phyloP scores from a whole-genome alignment of 2,797 vertebrate genomes.

The Lates japonicus region DNA sequence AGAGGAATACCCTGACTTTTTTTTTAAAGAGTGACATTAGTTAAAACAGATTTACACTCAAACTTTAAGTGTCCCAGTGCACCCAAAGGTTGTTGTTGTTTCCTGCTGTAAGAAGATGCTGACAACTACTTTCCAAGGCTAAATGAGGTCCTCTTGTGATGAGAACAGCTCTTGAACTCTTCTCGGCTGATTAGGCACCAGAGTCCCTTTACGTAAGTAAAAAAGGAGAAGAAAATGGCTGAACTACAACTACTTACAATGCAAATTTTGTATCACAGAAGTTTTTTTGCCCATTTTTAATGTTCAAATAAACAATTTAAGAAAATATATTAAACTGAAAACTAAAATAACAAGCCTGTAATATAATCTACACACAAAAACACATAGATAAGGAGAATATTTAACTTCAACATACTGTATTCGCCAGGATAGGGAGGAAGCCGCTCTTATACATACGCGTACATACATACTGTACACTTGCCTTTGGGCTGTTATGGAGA shows the following conservation, averaged over 20 bases:
- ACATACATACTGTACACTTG: slow-evolving; percentile 29
- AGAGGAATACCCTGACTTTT: background rate
- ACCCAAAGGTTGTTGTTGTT: background rate
- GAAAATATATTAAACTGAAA: background rate
- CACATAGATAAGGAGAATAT: background rate
- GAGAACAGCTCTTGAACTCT: background rate
- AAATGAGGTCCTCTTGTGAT: slow-evolving; percentile 1
- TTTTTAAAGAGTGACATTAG: background rate
- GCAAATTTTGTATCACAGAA: background rate
- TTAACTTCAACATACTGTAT: background rate
- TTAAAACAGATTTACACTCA: background rate
- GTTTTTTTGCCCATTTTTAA: too few relatives aligned
- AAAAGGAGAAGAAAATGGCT: background rate
- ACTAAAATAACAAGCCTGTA: background rate
- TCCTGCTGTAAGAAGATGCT: slow-evolving; percentile 5
- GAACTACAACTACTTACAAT: background rate
- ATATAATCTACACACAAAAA: background rate
- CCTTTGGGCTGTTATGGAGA: slow-evolving; percentile 52
- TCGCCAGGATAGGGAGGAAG: background rate
- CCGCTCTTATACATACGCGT: background rate
- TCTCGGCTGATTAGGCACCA: background rate
- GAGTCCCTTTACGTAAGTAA: background rate
- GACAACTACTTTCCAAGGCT: background rate
- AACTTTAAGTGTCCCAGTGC: background rate
- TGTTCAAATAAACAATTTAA: too few relatives aligned